Base-by-base conservation (phyloP, 92 coral and sea anemone species). In the Muricea muricata region DNA sequence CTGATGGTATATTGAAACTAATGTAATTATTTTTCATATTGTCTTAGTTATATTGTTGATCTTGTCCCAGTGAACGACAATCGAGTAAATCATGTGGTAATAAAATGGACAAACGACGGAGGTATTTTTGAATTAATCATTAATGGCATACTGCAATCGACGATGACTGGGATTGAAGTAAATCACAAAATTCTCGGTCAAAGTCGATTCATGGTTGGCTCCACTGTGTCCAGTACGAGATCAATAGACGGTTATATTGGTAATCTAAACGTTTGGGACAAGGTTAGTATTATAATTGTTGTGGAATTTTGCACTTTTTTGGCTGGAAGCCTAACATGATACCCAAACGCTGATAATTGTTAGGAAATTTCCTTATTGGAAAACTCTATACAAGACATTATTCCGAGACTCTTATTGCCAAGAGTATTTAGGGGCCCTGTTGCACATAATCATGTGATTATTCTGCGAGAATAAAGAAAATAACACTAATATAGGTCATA, bases 161-260 rank as follows among this genome's bases (percentile, higher is more conserved):
- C 48, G 10, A 3, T 68, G 75, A 30, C 20, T 37, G 46, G 46
- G 15, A 68, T 68, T n/a, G 75, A 33, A 30, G 26, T 0, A 1
- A 15, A 33, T 42, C 24, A 20, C 12, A 68, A 0, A 29, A 33
- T 68, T 9, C 25, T 50, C 18, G 75, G n/a, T 33, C 75, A 32
- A 68, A 68, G 46, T 68, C 75, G 75, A 20, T 68, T 68, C 35
- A 37, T 68, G 9, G 75, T 68, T 25, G 75, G 75, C 8, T 47
- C 48, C 7, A 14, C 46, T 33, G 75, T 11, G 24, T 68, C 18
- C 48, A 37, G 10, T 7, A 68, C 1, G 35, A 8, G n/a, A 68
- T 33, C 46, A n/a, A n/a, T n/a, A n/a, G n/a, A 33, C 13, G 23
- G 21, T 33, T 1, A 2, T 9, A 23, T 68, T 13, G 12, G 35